phyloP scores from a whole-genome alignment of 2,888 invertebrate genomes.

The Acrobasis repandana region DNA sequence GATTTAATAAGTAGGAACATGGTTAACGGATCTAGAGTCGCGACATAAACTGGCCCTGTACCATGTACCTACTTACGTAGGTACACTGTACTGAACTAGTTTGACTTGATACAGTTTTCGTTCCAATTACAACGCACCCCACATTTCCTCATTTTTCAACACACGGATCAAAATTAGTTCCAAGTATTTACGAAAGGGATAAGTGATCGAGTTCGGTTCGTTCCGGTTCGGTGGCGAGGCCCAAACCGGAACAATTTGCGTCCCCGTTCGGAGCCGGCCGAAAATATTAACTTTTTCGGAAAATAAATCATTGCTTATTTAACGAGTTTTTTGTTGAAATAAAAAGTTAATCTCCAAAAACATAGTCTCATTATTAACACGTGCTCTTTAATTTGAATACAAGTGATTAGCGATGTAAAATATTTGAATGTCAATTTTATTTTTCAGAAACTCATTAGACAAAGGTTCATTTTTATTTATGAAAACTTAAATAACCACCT shows the following conservation, averaged over 20 bases:
- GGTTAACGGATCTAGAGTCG: too few relatives aligned
- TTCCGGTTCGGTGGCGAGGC: conserved; percentile 17
- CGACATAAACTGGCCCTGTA: too few relatives aligned
- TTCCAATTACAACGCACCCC: conserved; percentile 8
- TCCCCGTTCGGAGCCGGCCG: conserved; percentile 9
- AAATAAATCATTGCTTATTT: conserved; percentile 19
- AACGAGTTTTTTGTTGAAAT: conserved; percentile 15
- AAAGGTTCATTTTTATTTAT: too few relatives aligned
- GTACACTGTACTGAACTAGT: not conserved
- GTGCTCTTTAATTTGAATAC: not conserved
- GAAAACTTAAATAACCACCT: too few relatives aligned
- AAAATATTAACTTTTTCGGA: conserved; percentile 18
- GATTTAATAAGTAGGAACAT: too few relatives aligned
- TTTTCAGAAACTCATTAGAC: too few relatives aligned
- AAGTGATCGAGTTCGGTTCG: conserved; percentile 17
- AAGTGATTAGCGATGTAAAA: not conserved
- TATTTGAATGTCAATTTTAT: not conserved
- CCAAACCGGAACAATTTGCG: conserved; percentile 18
- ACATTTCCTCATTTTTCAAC: conserved; percentile 2
- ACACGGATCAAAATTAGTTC: conserved; percentile 14
- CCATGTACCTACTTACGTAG: too few relatives aligned
- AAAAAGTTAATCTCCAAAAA: conserved; percentile 14
- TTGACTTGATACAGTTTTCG: conserved; percentile 4
- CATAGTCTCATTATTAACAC: conserved; percentile 8
- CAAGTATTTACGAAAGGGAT: conserved; percentile 19